phyloP scores from a whole-genome alignment of 2,888 invertebrate species.

The Drosophila koepferae region DNA sequence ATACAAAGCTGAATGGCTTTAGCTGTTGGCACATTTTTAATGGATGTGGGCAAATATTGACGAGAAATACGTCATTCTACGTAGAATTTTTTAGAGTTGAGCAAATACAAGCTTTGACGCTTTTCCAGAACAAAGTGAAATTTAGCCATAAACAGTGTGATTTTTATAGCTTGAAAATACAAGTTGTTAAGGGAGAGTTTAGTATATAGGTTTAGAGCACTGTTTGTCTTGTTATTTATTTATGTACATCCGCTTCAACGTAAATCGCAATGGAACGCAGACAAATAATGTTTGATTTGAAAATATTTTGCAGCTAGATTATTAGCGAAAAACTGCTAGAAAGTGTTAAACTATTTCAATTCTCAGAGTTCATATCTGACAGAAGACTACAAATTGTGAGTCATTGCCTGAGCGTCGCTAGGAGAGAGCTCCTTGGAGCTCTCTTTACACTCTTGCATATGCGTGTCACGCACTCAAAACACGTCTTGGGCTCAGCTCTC shows the following conservation, averaged over 20 bases:
- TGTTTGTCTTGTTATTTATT: neutral
- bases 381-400: neutral
- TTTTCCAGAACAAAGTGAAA: slow-evolving; percentile 1
- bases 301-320: too few species aligned
- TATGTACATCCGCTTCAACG: slow-evolving; percentile 1
- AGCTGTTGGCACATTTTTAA: neutral
- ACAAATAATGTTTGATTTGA: neutral
- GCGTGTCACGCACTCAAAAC: neutral
- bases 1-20: neutral
- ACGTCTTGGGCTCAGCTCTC: neutral
- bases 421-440: neutral
- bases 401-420: neutral
- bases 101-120: neutral
- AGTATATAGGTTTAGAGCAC: neutral
- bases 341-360: neutral
- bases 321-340: neutral
- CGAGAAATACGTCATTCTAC: slow-evolving; percentile 15
- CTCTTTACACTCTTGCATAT: neutral
- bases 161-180: neutral
- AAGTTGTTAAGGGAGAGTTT: neutral
- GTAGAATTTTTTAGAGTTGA: slow-evolving; percentile 24
- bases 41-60: neutral
- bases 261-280: neutral
- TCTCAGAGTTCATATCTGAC: neutral
- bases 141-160: neutral